These are phyloP conservation scores for Gastracanthus pulcherrimus DNA, from an alignment of 2,888 invertebrate species.

Conservation along the genomic window DNA sequence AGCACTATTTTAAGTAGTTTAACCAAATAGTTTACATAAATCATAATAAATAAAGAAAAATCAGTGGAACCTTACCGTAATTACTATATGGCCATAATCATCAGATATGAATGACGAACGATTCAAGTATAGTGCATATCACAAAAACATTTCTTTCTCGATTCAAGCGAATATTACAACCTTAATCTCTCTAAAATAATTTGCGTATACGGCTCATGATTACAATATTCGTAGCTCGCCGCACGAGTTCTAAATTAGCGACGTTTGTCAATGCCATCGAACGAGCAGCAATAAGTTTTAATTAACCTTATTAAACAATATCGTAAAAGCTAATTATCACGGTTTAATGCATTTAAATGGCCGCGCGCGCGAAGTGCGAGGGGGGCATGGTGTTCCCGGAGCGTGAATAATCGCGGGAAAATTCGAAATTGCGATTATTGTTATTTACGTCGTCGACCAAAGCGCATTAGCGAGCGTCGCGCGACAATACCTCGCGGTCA, in stretches of 20 bases:
- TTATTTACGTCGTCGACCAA: constrained; percentile 39
- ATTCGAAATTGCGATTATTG: constrained; percentile 46
- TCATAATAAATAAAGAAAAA: too few relatives aligned
- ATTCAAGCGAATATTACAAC: too few relatives aligned
- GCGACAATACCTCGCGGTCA: constrained; percentile 19
- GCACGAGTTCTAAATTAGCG: neutral
- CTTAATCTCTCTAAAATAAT: neutral
- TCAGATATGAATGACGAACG: too few relatives aligned
- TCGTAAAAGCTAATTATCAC: constrained; percentile 34
- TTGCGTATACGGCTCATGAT: neutral
- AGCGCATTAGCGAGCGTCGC: neutral
- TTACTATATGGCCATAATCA: too few relatives aligned
- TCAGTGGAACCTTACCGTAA: too few relatives aligned
- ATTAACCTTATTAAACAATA: constrained; percentile 39
- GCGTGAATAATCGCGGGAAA: constrained; percentile 38
- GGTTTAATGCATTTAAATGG: constrained; percentile 23
- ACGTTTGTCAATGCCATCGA: neutral
- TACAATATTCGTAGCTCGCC: neutral
- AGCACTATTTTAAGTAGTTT: too few relatives aligned
- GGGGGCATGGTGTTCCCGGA: neutral
- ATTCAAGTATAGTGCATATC: too few relatives aligned
- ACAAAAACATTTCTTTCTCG: too few relatives aligned
- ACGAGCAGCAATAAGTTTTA: constrained; percentile 20
- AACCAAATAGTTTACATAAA: too few relatives aligned
- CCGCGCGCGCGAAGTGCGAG: neutral